Evolutionary conservation across 2,888 invertebrate species (phyloP).

Genomic region (Calliopum simillimum): DNA sequence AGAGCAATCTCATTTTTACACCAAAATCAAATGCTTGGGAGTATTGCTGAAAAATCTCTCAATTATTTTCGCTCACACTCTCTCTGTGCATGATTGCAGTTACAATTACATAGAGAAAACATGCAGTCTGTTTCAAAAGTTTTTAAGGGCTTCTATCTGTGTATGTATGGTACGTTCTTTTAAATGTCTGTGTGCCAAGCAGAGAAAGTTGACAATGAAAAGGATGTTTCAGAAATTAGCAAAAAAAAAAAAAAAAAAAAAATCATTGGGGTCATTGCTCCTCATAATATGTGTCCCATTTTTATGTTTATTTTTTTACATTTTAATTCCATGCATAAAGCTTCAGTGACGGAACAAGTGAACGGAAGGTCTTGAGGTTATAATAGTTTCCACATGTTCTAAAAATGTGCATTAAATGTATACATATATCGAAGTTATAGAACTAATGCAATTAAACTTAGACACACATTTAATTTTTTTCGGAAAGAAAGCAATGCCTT

Average conservation of each 20-base stretch:
- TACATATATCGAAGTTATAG: no score
- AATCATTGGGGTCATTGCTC: constrained; percentile 17
- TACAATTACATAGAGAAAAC: no score
- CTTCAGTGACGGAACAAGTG: no score
- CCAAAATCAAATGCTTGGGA: background rate
- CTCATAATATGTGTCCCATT: background rate
- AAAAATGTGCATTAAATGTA: no score
- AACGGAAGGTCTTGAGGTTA: no score
- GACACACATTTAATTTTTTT: no score
- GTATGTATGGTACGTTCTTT: constrained; percentile 1
- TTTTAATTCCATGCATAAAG: no score
- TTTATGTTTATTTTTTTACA: no score
- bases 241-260: background rate
- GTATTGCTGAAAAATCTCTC: no score
- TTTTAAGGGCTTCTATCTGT: background rate
- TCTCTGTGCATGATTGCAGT: background rate
- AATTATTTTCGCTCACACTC: background rate
- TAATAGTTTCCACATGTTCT: no score
- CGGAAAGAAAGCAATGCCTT: no score
- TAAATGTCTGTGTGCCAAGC: background rate
- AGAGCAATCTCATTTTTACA: constrained; percentile 16
- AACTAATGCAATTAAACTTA: no score
- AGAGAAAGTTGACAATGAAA: constrained; percentile 12
- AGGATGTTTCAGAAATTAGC: constrained; percentile 14
- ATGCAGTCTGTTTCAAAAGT: background rate